Evolutionary conservation across 2,888 invertebrate genomes (phyloP).

Genomic region (Agrotis clavis): DNA sequence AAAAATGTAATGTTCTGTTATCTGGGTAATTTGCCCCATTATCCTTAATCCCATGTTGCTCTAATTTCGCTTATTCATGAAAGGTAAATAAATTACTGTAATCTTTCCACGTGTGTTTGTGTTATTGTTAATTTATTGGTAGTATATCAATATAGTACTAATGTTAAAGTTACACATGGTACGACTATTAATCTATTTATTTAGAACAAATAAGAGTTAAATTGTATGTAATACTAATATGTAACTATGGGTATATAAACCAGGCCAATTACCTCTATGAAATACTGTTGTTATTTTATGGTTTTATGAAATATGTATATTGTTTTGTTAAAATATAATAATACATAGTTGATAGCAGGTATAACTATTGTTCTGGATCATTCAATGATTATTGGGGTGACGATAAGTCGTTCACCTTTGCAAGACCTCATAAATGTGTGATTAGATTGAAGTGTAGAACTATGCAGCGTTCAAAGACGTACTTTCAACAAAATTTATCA

Average conservation of each 20-base stretch:
- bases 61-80: constrained; percentile 51
- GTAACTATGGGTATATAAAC: background rate
- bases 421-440: constrained; percentile 14
- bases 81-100: constrained; percentile 38
- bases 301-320: constrained; percentile 1
- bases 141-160: constrained; percentile 26
- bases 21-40: constrained; percentile 40
- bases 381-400: background rate
- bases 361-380: background rate
- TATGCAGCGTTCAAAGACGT: constrained; percentile 1
- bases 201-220: constrained; percentile 24
- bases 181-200: constrained; percentile 29
- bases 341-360: constrained; percentile 7
- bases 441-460: constrained; percentile 8
- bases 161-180: constrained; percentile 17
- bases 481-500: background rate
- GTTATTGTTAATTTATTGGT: constrained; percentile 38
- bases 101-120: constrained; percentile 42
- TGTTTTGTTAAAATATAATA: constrained; percentile 10
- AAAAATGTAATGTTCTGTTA: constrained; percentile 25
- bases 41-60: constrained; percentile 38
- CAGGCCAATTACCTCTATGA: constrained; percentile 13
- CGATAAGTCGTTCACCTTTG: constrained; percentile 22
- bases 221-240: background rate
- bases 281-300: constrained; percentile 5